Evolutionary conservation across 2,797 vertebrate species (phyloP).

Genomic region (Schizopygopsis malacanthus): DNA sequence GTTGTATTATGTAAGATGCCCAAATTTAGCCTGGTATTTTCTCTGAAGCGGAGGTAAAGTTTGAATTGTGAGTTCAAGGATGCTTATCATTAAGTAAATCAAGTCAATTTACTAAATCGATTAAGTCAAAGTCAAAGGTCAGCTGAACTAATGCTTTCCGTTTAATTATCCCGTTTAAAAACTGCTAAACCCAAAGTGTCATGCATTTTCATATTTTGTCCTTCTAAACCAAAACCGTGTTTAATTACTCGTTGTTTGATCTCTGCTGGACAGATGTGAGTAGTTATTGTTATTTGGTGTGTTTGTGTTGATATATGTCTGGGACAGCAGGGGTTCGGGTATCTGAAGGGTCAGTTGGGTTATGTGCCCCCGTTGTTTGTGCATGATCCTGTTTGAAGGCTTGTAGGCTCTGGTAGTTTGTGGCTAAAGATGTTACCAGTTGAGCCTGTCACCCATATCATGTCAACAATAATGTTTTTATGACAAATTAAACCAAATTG

Average conservation of each 20-base stretch:
- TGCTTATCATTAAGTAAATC: constrained; percentile 10
- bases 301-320: constrained; percentile 38
- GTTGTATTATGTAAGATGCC: not conserved
- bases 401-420: not conserved
- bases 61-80: not conserved
- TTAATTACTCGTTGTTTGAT: constrained; percentile 51
- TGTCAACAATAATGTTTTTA: not conserved
- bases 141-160: not conserved
- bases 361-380: constrained; percentile 40
- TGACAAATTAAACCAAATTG: not conserved
- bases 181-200: not conserved
- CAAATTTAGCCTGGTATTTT: not conserved
- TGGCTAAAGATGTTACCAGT: not conserved
- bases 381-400: constrained; percentile 37
- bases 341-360: constrained; percentile 46
- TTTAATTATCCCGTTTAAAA: constrained; percentile 17
- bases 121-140: constrained; percentile 14
- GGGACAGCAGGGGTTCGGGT: constrained; percentile 33
- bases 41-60: not conserved
- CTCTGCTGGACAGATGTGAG: constrained; percentile 45
- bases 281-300: constrained; percentile 47
- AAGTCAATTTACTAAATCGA: not conserved
- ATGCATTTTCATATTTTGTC: constrained; percentile 12
- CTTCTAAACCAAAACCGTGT: constrained; percentile 22
- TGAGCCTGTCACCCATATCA: not conserved